Evolutionary conservation across 2,797 vertebrate genomes (phyloP), one percentile per base, ranked within the genome.

Genomic region (Tenualosa ilisha): DNA sequence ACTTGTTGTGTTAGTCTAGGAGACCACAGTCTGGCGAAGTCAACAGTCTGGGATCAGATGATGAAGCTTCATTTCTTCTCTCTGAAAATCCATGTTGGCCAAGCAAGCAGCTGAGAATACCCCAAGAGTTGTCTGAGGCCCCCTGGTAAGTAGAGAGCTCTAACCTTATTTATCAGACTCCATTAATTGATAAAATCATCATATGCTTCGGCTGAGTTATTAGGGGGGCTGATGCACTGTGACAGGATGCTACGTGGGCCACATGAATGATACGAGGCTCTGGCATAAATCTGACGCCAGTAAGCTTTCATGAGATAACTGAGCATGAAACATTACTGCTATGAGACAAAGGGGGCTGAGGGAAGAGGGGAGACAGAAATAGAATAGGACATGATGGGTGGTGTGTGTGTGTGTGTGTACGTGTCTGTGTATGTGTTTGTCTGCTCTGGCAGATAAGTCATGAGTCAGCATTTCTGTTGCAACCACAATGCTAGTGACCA

Each of bases 161-260:
- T 79, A 79, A 79, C 72, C 72, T 79, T 79, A 79, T 79, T 79
- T 46, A 79, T 79, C 72, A 43, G 72, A 79, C 37, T 79, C 72
- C 72, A 79, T 79, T 79, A 79, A 79, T 79, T 79, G 72, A 79
- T 79, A 79, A 79, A 79, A 79, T 79, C 72, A 37, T 79, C 72
- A 79, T 79, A 79, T 79, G 72, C 72, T 79, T 17, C 17, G 20
- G 72, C 72, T 79, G 72, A 79, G 72, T 79, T 79, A 79, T 79
- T 79, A 79, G 72, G 72, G 17, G 37, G 40, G 15, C 72, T 79
- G 72, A 79, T 79, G 72, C 17, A 6, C 72, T 79, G 72, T 79
- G 72, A 79, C 72, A 79, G 72, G 72, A 13, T 40, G 72, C 72
- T 43, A 79, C 72, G 72, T 79, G 72, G 72, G 40, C 72, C 72